Base-by-base conservation (phyloP, 2,888 invertebrate genomes). In the Thera britannica region DNA sequence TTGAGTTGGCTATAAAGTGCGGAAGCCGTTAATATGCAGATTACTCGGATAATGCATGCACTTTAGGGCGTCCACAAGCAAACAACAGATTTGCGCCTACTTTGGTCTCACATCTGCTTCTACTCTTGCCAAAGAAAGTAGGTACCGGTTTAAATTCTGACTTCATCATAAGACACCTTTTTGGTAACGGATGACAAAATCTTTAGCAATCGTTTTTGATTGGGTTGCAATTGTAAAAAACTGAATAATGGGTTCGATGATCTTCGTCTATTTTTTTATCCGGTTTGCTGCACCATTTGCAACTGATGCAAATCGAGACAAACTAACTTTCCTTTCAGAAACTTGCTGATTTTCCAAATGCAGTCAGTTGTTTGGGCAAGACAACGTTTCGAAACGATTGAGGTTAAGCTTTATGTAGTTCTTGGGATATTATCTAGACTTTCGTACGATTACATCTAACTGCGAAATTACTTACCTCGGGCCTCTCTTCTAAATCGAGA, bases 11-110 rank as follows among this genome's bases (percentile, higher is more conserved):
- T 59, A 62, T 67, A 67, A 68, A 74, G 67, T 70, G 58, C 55
- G 62, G 58, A 58, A 36, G 61, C 62, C 60, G 66, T 12, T 72
- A 70, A 68, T 70, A 67, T 64, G 61, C 34, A 70, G 62, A 70
- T 70, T 69, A 70, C 62, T 69, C 48, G 34, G 59, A 52, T 69
- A 71, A 69, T 67, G 58, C 61, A 67, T 67, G 62, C 73, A 73
- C 67, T 70, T 65, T 65, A 58, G 48, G 61, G 46, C 44, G 5
- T 65, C 49, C 54, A 36, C 38, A 56, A 49, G 51, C 35, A 57
- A 1, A 57, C 61, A 61, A 48, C 8, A 55, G 12, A 12, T 65
- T 58, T 23, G 38, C 48, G 23, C 41, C 23, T 34, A 54, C 49
- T n/a, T 49, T 23, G 23, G 35, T 3, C 51, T 46, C 7, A 6